Conservation (phyloP, 2,888 invertebrate genomes). For the Conops quadrifasciatus region DNA sequence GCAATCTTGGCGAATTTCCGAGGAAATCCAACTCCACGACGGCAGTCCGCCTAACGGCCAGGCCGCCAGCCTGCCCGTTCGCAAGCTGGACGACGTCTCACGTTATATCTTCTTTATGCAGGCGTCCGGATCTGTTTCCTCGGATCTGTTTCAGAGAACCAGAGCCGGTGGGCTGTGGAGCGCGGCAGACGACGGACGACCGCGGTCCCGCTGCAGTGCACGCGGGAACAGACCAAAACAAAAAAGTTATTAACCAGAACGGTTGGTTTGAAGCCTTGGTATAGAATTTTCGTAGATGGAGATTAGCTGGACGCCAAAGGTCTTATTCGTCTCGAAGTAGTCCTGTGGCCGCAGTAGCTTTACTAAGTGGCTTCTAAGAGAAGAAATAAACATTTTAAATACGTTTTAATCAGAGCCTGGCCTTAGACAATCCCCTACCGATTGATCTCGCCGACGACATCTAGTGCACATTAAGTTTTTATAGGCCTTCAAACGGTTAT, state of each 20-base stretch:
- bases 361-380: background rate
- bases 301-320: background rate
- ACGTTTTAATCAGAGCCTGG: slow-evolving; percentile 8
- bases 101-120: slow-evolving; percentile 31
- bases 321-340: background rate
- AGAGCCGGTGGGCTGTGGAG: background rate
- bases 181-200: background rate
- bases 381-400: background rate
- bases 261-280: slow-evolving; percentile 9
- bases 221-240: background rate
- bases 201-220: background rate
- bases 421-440: background rate
- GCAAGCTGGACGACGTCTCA: slow-evolving; percentile 3
- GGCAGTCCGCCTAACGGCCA: background rate
- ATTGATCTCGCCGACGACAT: slow-evolving; percentile 24
- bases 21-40: slow-evolving; percentile 24
- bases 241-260: background rate
- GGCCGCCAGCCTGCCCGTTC: background rate
- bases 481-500: slow-evolving; percentile 7
- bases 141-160: slow-evolving; percentile 28
- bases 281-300: slow-evolving; percentile 2
- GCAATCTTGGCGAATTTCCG: slow-evolving; percentile 28
- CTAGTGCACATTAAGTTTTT: slow-evolving; percentile 11
- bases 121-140: slow-evolving; percentile 15
- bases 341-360: background rate